These are phyloP conservation scores for Lepidothrix coronata DNA, from an alignment of 2,113 vertebrate genomes.

Conservation along the genomic window DNA sequence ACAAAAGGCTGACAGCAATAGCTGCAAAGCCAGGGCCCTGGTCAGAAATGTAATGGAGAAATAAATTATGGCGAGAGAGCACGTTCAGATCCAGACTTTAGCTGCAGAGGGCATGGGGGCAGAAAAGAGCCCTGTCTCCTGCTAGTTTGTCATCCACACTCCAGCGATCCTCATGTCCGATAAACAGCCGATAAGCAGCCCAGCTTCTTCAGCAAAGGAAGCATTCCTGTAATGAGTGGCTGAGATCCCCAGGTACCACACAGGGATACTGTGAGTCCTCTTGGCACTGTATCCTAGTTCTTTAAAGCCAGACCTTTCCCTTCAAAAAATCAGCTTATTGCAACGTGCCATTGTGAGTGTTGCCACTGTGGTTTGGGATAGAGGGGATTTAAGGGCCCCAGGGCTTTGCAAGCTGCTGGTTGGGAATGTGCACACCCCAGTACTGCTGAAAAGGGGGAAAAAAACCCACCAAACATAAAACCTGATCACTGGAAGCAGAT, in stretches of 20 bases:
- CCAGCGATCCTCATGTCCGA: constrained; percentile 64
- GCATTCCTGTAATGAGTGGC: neutral
- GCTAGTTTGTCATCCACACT: constrained; percentile 64
- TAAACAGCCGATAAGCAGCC: constrained; percentile 35
- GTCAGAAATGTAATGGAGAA: constrained; percentile 62
- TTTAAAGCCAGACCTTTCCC: neutral
- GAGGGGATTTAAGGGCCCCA: neutral
- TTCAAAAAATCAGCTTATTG: neutral
- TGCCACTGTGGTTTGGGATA: neutral
- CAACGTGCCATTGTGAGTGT: neutral
- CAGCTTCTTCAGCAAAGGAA: neutral
- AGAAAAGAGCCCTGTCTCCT: constrained; percentile 17
- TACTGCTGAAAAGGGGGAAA: neutral
- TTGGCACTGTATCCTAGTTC: neutral
- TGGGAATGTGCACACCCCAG: neutral
- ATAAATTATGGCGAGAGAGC: constrained; percentile 63
- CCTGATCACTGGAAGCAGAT: neutral
- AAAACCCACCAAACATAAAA: neutral
- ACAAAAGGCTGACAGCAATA: constrained; percentile 41
- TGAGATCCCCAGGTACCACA: neutral
- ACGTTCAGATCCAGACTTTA: neutral
- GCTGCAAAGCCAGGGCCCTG: neutral
- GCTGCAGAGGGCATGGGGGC: neutral
- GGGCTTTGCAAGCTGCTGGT: neutral
- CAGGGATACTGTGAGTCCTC: neutral